These are phyloP conservation scores for Grammomys surdaster DNA, from an alignment of 2,113 vertebrate genomes.

Conservation along the genomic window DNA sequence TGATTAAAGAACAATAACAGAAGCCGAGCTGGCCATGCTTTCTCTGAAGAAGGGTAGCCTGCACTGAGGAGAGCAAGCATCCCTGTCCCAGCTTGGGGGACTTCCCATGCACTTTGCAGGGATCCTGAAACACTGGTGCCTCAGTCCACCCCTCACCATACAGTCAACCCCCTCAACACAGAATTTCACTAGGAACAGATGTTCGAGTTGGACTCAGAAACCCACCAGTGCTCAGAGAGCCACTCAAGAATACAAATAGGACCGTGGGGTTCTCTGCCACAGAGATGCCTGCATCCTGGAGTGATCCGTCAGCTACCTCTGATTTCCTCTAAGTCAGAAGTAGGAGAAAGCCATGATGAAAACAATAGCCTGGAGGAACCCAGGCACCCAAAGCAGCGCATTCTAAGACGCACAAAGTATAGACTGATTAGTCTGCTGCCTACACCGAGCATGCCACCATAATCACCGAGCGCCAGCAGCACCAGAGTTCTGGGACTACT, in stretches of 20 bases:
- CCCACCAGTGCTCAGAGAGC: neutral
- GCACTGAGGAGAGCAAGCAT: accelerated
- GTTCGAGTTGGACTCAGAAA: neutral
- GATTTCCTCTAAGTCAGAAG: neutral
- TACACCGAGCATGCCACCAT: neutral
- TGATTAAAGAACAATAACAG: neutral
- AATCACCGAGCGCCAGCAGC: neutral
- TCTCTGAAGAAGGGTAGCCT: neutral
- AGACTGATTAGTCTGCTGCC: neutral
- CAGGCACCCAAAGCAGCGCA: neutral
- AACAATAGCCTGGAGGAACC: neutral
- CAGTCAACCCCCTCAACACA: neutral
- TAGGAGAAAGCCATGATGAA: neutral
- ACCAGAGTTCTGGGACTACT: neutral
- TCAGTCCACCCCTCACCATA: accelerated
- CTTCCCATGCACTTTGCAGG: neutral
- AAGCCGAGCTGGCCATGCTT: neutral
- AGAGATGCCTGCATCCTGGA: accelerated
- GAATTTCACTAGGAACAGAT: neutral
- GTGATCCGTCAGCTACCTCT: neutral
- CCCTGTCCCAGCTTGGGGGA: neutral
- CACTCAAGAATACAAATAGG: neutral
- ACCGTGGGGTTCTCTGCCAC: neutral
- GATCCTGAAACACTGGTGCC: accelerated
- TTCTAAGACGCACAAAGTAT: neutral